A percentile compares a stretch with the other conserved stretches of the same genome.
phyloP scores from a whole-genome alignment of 1,140 invertebrate genomes.

The Pseudachorutes palmiensis region DNA sequence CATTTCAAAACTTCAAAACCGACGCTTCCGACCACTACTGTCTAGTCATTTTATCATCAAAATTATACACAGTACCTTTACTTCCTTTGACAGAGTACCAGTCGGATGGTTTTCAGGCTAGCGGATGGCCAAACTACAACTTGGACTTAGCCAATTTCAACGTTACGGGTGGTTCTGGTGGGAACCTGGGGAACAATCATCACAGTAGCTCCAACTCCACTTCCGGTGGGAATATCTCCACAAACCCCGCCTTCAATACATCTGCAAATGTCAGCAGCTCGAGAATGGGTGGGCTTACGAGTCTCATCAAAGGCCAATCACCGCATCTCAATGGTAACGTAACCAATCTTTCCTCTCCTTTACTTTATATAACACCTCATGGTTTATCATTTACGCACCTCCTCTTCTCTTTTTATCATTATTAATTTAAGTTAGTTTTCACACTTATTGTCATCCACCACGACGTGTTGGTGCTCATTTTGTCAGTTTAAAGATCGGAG shows the following conservation, averaged over 20 bases:
- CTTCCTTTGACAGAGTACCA: not conserved
- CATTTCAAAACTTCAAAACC: too few relatives aligned
- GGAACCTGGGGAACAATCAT: not conserved
- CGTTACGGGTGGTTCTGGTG: not conserved
- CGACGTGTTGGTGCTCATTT: too few relatives aligned
- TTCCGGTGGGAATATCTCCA: not conserved
- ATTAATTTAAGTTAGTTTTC: too few relatives aligned
- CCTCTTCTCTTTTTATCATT: not conserved
- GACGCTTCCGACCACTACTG: too few relatives aligned
- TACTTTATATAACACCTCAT: not conserved
- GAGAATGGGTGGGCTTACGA: not conserved
- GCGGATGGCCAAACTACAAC: not conserved
- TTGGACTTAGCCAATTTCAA: not conserved
- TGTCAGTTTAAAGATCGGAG: too few relatives aligned
- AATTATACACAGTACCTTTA: too few relatives aligned
- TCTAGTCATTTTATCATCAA: too few relatives aligned
- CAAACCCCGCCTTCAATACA: not conserved
- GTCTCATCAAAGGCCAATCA: not conserved
- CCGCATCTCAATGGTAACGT: not conserved
- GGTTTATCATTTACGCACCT: not conserved
- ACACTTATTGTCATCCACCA: too few relatives aligned
- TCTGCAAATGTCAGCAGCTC: not conserved
- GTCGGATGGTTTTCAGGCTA: not conserved
- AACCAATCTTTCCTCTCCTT: not conserved
- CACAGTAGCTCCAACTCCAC: not conserved